A percentile compares a stretch with the other conserved stretches of the same genome.
phyloP scores from a whole-genome alignment of 2,888 invertebrate species.

The Antitype chi region DNA sequence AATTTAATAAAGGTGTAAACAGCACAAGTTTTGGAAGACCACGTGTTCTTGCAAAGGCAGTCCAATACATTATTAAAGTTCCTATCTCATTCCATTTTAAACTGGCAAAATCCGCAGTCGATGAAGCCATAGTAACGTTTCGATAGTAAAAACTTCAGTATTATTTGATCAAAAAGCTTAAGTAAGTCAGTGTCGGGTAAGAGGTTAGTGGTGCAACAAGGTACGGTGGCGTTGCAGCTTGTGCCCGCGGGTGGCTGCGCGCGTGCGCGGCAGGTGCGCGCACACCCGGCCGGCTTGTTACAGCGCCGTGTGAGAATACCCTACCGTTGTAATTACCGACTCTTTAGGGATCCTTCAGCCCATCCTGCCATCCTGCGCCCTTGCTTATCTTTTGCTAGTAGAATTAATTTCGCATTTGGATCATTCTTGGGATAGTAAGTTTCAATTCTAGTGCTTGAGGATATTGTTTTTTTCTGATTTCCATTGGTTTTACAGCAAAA shows the following conservation, averaged over 20 bases:
- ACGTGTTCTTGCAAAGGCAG: constrained; percentile 1
- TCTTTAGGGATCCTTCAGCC: constrained; percentile 71
- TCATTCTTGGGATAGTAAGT: constrained; percentile 5
- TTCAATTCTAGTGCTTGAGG: neutral
- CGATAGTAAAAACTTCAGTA: neutral
- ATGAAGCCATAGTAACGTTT: constrained; percentile 13
- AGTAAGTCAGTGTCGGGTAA: constrained; percentile 51
- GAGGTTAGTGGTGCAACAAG: constrained; percentile 62
- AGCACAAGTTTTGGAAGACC: neutral
- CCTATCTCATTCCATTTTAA: constrained; percentile 4
- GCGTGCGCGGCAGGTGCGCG: constrained; percentile 83
- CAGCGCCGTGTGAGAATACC: constrained; percentile 78
- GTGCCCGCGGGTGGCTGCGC: constrained; percentile 65
- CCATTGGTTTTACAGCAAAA: neutral
- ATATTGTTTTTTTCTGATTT: neutral
- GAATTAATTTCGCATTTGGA: constrained; percentile 29
- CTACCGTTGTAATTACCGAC: constrained; percentile 81
- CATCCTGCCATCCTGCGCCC: constrained; percentile 20
- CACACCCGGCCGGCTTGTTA: constrained; percentile 85
- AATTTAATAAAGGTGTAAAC: constrained; percentile 1
- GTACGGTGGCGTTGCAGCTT: constrained; percentile 61
- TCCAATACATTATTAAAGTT: neutral
- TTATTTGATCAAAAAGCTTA: constrained; percentile 40
- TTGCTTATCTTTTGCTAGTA: constrained; percentile 38
- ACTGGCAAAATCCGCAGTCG: neutral